Conservation (phyloP, 2,888 invertebrate species). For the Agapostemon virescens region DNA sequence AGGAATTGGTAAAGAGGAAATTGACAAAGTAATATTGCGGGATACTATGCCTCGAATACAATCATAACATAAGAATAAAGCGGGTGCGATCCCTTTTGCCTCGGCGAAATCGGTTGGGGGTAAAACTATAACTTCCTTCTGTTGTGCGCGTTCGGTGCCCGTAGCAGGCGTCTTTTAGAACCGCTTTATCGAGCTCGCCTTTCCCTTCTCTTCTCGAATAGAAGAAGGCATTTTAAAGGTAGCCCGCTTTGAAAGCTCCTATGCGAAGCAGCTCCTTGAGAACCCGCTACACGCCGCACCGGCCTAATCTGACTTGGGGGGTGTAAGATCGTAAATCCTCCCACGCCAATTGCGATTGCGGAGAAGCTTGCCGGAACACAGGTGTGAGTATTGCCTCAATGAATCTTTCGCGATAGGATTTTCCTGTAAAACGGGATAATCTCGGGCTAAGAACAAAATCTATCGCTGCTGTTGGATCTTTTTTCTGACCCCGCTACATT, state of each 20-base stretch:
- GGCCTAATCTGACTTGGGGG: conserved; percentile 65
- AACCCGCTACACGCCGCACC: conserved; percentile 50
- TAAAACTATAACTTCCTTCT: conserved; percentile 60
- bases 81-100: conserved; percentile 7
- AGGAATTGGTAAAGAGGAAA: conserved; percentile 2
- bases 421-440: conserved; percentile 59
- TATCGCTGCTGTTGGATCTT: conserved; percentile 25
- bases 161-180: conserved; percentile 35
- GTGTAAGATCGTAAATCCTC: conserved; percentile 68
- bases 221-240: conserved; percentile 57
- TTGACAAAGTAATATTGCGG: not conserved
- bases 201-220: conserved; percentile 23
- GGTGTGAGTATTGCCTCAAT: conserved; percentile 67
- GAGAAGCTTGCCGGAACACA: conserved; percentile 58
- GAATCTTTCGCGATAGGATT: conserved; percentile 67
- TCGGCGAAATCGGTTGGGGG: conserved; percentile 32
- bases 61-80: conserved; percentile 8
- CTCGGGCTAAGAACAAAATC: conserved; percentile 59
- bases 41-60: not conserved
- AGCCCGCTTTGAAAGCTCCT: conserved; percentile 57
- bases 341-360: conserved; percentile 63
- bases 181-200: conserved; percentile 41
- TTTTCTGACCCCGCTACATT: conserved; percentile 23
- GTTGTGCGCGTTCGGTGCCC: conserved; percentile 38
- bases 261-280: conserved; percentile 45